Evolutionary conservation across 2,797 vertebrate genomes (phyloP), one percentile per base, ranked within the genome.

Genomic region (Poeciliopsis turneri): DNA sequence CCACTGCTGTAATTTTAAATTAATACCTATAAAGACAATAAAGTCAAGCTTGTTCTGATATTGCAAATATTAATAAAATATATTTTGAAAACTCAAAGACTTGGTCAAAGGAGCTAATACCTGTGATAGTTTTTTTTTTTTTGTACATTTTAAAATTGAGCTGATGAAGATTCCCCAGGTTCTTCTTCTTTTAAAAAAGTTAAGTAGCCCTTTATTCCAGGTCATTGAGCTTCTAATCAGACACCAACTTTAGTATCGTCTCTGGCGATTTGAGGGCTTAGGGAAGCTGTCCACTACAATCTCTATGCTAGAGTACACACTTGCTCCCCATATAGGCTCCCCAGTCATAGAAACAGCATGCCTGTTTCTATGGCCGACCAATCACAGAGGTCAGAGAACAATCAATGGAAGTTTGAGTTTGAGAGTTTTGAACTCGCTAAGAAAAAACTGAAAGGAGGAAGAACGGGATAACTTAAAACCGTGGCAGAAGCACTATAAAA

Each of bases 381-480:
- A 95, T 93, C 84, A 87, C 70, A 61, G 20, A 2, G 59, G 4
- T 90, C 78, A 85, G 89, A 91, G 84, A 90, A 90, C 90, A 86
- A 86, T 93, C 89, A 93, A 93, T 91, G 74, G 87, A 95, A 94
- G 88, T 94, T 68, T 93, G 84, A 84, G 86, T 91, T 90, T 86
- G 72, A 23, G 86, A 92, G 89, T 92, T 93, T 79, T 82, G 80
- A 68, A 81, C 49, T 82, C 51, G 82, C 53, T 25, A 72, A 70
- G 30, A 36, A 75, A 46, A 57, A 72, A 81, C 69, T n/a, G 77
- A 66, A 68, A 23, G 53, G 5, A 71, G 43, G 20, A 13, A n/a
- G 6, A 39, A 7, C 7, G 0, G 1, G 13, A 15, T 10, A 16
- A 2, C 2, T 2, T 13, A 18, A 10, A 68, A 25, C 36, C 36